A percentile compares a stretch with the other conserved stretches of the same genome.
Conservation (phyloP, 2,888 invertebrate species). For the Cynaeus angustus region DNA sequence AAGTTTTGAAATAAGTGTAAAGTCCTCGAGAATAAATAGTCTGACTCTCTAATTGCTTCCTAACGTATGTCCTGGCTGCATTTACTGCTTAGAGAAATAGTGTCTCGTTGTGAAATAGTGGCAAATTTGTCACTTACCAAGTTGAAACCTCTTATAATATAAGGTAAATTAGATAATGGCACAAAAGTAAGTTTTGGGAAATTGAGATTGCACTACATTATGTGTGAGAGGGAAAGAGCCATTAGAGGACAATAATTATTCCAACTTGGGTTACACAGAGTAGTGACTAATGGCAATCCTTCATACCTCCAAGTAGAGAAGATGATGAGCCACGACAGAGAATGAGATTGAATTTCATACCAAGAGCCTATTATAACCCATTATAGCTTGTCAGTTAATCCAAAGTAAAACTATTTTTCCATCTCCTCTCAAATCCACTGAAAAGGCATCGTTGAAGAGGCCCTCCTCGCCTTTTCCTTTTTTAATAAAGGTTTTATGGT, state of each 20-base stretch:
- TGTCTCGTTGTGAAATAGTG: not conserved
- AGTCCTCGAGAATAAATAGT: slow-evolving; percentile 28
- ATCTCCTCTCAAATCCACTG: not conserved
- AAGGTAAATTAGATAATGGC: slow-evolving; percentile 10
- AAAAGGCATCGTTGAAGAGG: no score
- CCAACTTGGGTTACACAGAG: slow-evolving; percentile 19
- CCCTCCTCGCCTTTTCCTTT: not conserved
- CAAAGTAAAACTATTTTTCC: not conserved
- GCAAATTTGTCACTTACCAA: not conserved
- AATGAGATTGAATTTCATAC: slow-evolving; percentile 30
- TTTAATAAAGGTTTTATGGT: slow-evolving; percentile 30
- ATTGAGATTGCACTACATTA: slow-evolving; percentile 18
- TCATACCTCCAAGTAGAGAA: slow-evolving; percentile 23
- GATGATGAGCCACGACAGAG: slow-evolving; percentile 4
- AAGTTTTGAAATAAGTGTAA: slow-evolving; percentile 30
- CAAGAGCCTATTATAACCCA: slow-evolving; percentile 15
- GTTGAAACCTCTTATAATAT: slow-evolving; percentile 5
- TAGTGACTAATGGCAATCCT: slow-evolving; percentile 35
- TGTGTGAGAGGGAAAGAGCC: slow-evolving; percentile 12
- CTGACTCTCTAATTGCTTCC: slow-evolving; percentile 31
- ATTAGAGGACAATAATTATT: slow-evolving; percentile 31
- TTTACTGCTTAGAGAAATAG: slow-evolving; percentile 6
- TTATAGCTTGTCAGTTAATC: slow-evolving; percentile 11
- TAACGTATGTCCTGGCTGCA: slow-evolving; percentile 14
- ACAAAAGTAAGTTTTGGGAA: slow-evolving; percentile 8